A percentile compares a stretch with the other conserved stretches of the same genome.
Conservation (phyloP, 1,140 invertebrate genomes). For the Zaprionus tsacasi region DNA sequence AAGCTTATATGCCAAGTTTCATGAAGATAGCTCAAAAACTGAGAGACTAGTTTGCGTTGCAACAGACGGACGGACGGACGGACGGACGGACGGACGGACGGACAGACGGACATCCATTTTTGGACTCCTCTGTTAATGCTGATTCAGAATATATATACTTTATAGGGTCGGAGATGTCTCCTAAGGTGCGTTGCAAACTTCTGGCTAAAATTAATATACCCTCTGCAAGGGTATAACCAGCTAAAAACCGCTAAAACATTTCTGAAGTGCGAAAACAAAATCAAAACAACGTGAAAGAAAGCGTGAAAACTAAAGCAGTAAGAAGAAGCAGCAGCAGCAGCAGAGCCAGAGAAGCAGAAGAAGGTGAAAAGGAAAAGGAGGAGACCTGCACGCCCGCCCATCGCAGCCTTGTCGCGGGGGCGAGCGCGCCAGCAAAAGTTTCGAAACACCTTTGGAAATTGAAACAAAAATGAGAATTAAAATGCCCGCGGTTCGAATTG, state of each 20-base stretch:
- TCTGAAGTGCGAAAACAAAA: constrained; percentile 23
- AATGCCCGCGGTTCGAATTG: constrained; percentile 96
- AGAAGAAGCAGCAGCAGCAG: constrained; percentile 2
- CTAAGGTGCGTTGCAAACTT: too few species aligned
- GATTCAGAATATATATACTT: too few species aligned
- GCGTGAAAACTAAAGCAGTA: constrained; percentile 18
- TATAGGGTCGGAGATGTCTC: too few species aligned
- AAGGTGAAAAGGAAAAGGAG: constrained; percentile 12
- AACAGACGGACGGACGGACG: too few species aligned
- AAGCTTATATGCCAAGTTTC: too few species aligned
- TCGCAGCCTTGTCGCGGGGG: constrained; percentile 51
- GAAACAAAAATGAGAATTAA: constrained; percentile 95
- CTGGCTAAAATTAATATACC: too few species aligned
- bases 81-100: too few species aligned
- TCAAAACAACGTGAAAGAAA: constrained; percentile 15
- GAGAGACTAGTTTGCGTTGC: too few species aligned
- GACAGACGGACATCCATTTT: too few species aligned
- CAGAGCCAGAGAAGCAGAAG: not conserved
- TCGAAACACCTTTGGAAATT: constrained; percentile 70
- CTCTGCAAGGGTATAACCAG: too few species aligned
- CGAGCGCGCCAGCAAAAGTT: constrained; percentile 59
- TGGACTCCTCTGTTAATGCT: too few species aligned
- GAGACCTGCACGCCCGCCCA: constrained; percentile 18
- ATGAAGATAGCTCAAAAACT: too few species aligned
- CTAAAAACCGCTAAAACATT: constrained; percentile 30